Evolutionary conservation across 2,888 invertebrate species (phyloP), one percentile per base, ranked within the genome.

Genomic region (Mythimna ferrago): DNA sequence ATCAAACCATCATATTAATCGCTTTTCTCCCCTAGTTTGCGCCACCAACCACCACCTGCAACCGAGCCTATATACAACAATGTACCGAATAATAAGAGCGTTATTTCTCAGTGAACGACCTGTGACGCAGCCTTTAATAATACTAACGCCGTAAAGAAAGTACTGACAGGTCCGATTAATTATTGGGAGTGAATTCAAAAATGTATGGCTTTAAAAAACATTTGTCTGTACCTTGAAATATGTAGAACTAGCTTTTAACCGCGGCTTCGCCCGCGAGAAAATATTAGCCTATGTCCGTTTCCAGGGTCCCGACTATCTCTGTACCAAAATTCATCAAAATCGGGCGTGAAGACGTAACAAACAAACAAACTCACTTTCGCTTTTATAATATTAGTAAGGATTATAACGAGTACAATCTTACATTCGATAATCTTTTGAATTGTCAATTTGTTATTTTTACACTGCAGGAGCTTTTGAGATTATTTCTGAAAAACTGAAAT

Each of bases 101-200:
- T 76, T 58, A 67, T 75, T 69, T 75, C 74, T 69, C 72, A 83
- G 82, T 85, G 76, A 85, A 82, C 54, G 83, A 85, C 79, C 85
- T 68, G 62, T 78, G 82, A 78, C 67, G 85, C 68, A 63, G 71
- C 48, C 66, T 63, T 67, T 76, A 71, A 64, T 81, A 79, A 76
- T 81, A 74, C 70, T 74, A 84, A 74, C 19, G 58, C 32, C 26
- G 51, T 61, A 44, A 63, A 66, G 7, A 73, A 68, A 58, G 53
- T 51, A 48, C 58, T 19, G 57, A 53, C 21, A 66, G 44, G 32
- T 44, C 54, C 16, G 62, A 63, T 60, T 53, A 69, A n/a, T 65
- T 78, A 57, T 32, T 56, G 5, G 2, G 14, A 56, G 7, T 14
- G 16, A 32, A 51, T 35, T 73, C 41, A 19, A 61, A 26, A 62